A percentile compares a stretch with the other conserved stretches of the same genome.
phyloP scores from a whole-genome alignment of 2,888 invertebrate species.

The Poecilobothrus nobilitatus region DNA sequence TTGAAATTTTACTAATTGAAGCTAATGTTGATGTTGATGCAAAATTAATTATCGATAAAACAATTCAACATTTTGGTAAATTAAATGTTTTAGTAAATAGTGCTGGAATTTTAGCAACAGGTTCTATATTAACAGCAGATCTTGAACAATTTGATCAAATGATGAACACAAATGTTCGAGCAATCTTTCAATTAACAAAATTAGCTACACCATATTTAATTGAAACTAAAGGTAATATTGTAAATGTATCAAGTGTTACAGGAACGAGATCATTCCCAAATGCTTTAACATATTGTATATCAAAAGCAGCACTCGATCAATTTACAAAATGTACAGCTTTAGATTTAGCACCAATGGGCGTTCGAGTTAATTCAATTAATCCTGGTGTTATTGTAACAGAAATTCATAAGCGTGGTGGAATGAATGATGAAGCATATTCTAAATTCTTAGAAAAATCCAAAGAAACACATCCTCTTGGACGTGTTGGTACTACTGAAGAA shows the following conservation, averaged over 20 bases:
- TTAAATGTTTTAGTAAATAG: constrained; percentile 76
- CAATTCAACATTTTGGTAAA: constrained; percentile 58
- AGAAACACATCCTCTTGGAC: constrained; percentile 78
- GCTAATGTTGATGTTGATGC: constrained; percentile 58
- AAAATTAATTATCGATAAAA: constrained; percentile 56
- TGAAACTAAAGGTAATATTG: constrained; percentile 69
- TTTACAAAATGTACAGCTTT: constrained; percentile 83
- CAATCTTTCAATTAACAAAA: constrained; percentile 67
- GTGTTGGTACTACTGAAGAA: constrained; percentile 71
- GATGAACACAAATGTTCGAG: constrained; percentile 77
- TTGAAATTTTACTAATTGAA: constrained; percentile 48
- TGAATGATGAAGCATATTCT: constrained; percentile 66
- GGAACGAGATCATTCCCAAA: constrained; percentile 80
- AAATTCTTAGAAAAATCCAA: constrained; percentile 69
- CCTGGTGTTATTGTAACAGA: constrained; percentile 86
- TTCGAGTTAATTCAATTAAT: constrained; percentile 83
- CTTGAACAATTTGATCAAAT: constrained; percentile 74
- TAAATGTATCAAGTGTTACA: constrained; percentile 88
- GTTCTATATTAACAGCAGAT: constrained; percentile 68
- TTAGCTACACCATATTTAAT: constrained; percentile 73
- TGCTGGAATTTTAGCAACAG: constrained; percentile 70
- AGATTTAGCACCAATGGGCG: constrained; percentile 66
- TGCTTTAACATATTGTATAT: constrained; percentile 81
- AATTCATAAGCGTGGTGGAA: constrained; percentile 65
- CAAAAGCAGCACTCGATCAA: constrained; percentile 89